Evolutionary conservation across 2,797 vertebrate genomes (phyloP).

Genomic region (Leptoclinus maculatus): DNA sequence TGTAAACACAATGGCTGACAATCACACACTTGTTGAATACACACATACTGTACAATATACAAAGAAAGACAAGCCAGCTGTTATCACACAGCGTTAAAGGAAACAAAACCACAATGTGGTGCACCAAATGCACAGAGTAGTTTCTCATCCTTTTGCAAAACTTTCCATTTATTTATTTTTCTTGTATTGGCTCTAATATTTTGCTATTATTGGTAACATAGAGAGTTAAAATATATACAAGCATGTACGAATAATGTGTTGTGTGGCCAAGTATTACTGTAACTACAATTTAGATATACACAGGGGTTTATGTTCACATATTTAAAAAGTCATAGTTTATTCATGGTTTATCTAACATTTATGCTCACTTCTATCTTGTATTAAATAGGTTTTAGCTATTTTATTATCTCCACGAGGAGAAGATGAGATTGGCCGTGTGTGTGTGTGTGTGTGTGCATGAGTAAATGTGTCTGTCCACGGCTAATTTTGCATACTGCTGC

Average conservation of each 20-base stretch:
- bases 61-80: neutral
- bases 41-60: neutral
- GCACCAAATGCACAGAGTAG: neutral
- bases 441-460: too few relatives aligned
- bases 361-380: neutral
- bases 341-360: neutral
- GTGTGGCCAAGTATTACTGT: neutral
- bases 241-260: neutral
- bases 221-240: neutral
- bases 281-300: neutral
- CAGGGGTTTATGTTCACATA: neutral
- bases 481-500: too few relatives aligned
- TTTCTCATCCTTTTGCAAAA: neutral
- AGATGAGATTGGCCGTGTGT: too few relatives aligned
- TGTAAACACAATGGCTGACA: conserved; percentile 1
- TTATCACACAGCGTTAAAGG: neutral
- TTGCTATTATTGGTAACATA: neutral
- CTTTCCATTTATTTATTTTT: neutral
- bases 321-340: neutral
- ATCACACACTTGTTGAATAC: neutral
- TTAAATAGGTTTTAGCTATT: neutral
- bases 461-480: too few relatives aligned
- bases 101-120: neutral
- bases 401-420: neutral
- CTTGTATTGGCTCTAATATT: neutral